Base-by-base conservation (phyloP, 2,888 invertebrate genomes). In the Yponomeuta plumbellus region DNA sequence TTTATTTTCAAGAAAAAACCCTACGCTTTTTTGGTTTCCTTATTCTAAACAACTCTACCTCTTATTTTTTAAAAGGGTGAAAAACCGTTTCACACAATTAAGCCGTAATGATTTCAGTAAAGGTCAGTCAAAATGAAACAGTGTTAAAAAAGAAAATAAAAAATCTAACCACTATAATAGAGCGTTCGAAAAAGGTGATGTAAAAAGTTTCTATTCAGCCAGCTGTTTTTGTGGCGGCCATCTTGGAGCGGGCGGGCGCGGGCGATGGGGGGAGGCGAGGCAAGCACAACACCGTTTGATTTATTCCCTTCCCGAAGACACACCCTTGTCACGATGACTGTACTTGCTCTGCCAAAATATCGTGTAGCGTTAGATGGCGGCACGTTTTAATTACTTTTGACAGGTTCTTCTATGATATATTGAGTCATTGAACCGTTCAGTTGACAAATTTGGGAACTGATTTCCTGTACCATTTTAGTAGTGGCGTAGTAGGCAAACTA, bases 161-260 rank as follows among this genome's bases (percentile, higher is more conserved):
- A 61, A 61, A 26, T 6, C 8, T 26, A 34, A 61, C 23, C 61
- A 26, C 10, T 22, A 22, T 23, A 61, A 61, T n/a, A 26, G 23
- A 40, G 40, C 39, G 40, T 21, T 11, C 62, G n/a, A 23, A 22
- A 62, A 62, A 44, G 21, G 21, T 20, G 21, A 2, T 11, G 21
- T 22, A 52, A 63, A 63, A 63, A 63, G 22, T 63, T 20, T 20
- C 22, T 11, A 26, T 22, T 21, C 75, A 78, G 80, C 85, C 86
- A 85, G 85, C 85, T 85, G 86, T 79, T 76, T 69, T 72, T 64
- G 66, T 68, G 82, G 79, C 88, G 83, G 89, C 89, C 89, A 89
- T 89, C 76, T 89, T 90, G 65, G 65, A 11, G 17, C 56, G 57
- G 26, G 57, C 44, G 17, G 39, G n/a, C 17, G 56, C 23, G 65